phyloP scores from a whole-genome alignment of 2,888 invertebrate species.

The Tetragonisca angustula region DNA sequence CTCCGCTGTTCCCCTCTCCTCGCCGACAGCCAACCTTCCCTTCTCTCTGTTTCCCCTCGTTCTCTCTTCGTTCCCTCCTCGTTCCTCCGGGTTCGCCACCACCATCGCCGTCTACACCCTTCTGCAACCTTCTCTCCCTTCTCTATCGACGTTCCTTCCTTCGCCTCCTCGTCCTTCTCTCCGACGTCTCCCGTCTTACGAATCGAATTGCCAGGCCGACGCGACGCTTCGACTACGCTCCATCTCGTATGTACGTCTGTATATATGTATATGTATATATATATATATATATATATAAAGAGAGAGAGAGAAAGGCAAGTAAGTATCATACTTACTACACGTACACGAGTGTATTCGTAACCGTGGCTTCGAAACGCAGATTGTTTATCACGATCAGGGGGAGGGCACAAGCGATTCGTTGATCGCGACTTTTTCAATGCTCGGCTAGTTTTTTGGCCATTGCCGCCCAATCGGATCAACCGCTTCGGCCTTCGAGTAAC shows the following conservation, averaged over 20 bases:
- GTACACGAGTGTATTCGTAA: neutral
- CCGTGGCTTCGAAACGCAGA: conserved; percentile 18
- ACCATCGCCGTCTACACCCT: conserved; percentile 61
- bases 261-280: no score
- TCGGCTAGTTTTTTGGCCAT: neutral
- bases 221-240: conserved; percentile 12
- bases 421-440: conserved; percentile 23
- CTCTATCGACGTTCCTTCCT: conserved; percentile 13
- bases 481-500: neutral
- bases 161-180: conserved; percentile 17
- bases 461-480: neutral
- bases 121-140: conserved; percentile 39
- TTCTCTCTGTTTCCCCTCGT: conserved; percentile 55
- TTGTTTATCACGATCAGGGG: conserved; percentile 34
- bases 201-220: conserved; percentile 43
- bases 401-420: conserved; percentile 40
- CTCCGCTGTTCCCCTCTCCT: conserved; percentile 68
- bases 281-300: no score
- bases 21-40: conserved; percentile 57
- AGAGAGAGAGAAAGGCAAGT: neutral
- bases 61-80: conserved; percentile 61
- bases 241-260: neutral
- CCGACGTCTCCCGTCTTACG: conserved; percentile 33
- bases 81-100: conserved; percentile 60
- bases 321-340: neutral